Conservation (phyloP, 2,888 invertebrate species). For the Macrosiphum euphorbiae region DNA sequence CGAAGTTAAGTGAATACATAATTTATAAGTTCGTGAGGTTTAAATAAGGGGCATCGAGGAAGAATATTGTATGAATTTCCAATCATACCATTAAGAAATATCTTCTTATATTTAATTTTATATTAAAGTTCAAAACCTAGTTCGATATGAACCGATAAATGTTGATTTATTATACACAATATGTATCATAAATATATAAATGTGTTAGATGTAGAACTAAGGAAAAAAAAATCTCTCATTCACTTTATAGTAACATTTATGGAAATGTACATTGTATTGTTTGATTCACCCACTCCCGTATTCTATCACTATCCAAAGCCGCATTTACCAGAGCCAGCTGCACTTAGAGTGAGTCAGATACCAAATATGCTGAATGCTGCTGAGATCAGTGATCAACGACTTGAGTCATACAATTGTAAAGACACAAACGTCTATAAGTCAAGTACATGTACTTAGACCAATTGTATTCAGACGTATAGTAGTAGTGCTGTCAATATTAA, state of each 20-base stretch:
- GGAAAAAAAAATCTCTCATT: not conserved
- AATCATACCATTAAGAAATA: not conserved
- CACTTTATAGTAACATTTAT: constrained; percentile 27
- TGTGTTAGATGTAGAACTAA: not conserved
- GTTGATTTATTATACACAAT: constrained; percentile 4
- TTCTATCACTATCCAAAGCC: constrained; percentile 33
- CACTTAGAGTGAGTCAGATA: constrained; percentile 46
- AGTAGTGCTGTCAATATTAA: constrained; percentile 22
- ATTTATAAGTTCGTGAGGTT: not conserved
- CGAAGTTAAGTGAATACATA: not conserved
- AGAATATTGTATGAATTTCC: not conserved
- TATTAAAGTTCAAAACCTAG: not conserved
- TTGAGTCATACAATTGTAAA: constrained; percentile 39
- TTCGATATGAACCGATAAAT: not conserved
- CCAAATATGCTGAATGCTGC: constrained; percentile 40
- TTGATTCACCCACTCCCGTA: constrained; percentile 52
- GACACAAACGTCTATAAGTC: constrained; percentile 37
- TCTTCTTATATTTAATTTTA: not conserved
- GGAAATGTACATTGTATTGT: constrained; percentile 50
- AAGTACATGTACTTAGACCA: constrained; percentile 1
- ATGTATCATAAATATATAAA: constrained; percentile 17
- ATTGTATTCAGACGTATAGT: not conserved
- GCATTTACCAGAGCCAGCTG: constrained; percentile 1
- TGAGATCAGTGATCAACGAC: constrained; percentile 48
- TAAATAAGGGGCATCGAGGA: not conserved